These are phyloP conservation scores for Alsophila aescularia DNA, from an alignment of 2,888 invertebrate genomes.

Conservation along the genomic window DNA sequence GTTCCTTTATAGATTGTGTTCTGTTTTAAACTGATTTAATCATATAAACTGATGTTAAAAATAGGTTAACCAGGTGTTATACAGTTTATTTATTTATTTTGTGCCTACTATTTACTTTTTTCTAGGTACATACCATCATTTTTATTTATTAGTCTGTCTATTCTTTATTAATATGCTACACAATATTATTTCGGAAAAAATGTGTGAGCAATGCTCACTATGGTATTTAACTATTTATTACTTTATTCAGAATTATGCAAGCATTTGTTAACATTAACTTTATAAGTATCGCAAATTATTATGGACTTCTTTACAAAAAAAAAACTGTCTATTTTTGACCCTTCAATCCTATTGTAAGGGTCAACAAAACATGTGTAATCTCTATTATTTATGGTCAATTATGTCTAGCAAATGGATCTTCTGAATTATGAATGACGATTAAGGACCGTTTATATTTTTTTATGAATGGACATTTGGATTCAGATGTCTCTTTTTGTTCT, in stretches of 20 bases:
- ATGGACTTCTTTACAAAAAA: constrained; percentile 20
- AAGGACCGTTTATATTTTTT: constrained; percentile 58
- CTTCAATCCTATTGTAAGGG: constrained; percentile 51
- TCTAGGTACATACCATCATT: too few species aligned
- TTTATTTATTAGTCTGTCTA: too few species aligned
- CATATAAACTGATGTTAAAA: not conserved
- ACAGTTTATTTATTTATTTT: too few species aligned
- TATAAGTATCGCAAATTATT: constrained; percentile 41
- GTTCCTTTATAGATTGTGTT: constrained; percentile 1
- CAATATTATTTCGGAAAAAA: too few species aligned
- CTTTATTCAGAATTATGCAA: constrained; percentile 21
- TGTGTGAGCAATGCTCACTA: too few species aligned
- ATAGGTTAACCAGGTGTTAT: too few species aligned
- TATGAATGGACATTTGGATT: constrained; percentile 58
- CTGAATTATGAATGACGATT: constrained; percentile 64
- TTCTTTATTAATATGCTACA: too few species aligned
- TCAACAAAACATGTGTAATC: constrained; percentile 75
- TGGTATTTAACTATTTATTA: too few species aligned
- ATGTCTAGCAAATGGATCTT: constrained; percentile 68
- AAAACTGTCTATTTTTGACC: constrained; percentile 41
- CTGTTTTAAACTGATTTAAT: not conserved
- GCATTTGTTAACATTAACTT: constrained; percentile 48
- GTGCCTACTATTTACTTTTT: too few species aligned
- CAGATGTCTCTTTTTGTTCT: constrained; percentile 56
- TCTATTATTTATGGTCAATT: constrained; percentile 82